Evolutionary conservation across 2,113 vertebrate species (phyloP).

Genomic region (Grantiella picta): DNA sequence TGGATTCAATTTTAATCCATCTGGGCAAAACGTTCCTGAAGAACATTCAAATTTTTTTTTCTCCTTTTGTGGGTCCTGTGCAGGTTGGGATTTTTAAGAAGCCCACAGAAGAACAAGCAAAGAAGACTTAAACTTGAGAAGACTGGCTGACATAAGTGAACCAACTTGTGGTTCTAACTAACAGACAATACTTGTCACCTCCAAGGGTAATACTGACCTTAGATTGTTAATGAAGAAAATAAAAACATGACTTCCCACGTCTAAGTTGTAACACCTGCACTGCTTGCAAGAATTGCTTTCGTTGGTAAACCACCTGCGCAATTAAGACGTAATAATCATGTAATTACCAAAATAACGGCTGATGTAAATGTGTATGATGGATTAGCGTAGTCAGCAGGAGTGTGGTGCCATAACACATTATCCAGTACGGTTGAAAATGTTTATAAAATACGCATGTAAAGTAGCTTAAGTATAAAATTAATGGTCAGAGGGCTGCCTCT

Average conservation of each 20-base stretch:
- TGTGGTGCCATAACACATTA: background rate
- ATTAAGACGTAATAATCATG: background rate
- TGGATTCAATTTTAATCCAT: background rate
- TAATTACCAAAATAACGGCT: conserved; percentile 8
- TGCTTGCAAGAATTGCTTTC: background rate
- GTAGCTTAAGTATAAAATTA: background rate
- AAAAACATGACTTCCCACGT: background rate
- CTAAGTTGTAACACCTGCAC: background rate
- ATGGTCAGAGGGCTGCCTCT: background rate
- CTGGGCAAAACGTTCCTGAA: background rate
- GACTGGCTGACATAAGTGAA: background rate
- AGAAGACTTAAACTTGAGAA: background rate
- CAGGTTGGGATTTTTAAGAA: background rate
- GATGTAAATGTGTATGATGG: background rate
- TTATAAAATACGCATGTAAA: background rate
- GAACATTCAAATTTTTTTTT: background rate
- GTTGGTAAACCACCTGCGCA: background rate
- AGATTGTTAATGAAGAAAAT: background rate
- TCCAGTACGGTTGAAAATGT: background rate
- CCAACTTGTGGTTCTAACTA: background rate
- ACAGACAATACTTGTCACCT: background rate
- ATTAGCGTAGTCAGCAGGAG: background rate
- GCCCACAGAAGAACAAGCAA: background rate
- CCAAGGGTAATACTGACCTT: background rate
- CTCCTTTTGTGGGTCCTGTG: background rate